Evolutionary conservation across 2,113 vertebrate genomes (phyloP), one percentile per base, ranked within the genome.

Genomic region (Sorex araneus): DNA sequence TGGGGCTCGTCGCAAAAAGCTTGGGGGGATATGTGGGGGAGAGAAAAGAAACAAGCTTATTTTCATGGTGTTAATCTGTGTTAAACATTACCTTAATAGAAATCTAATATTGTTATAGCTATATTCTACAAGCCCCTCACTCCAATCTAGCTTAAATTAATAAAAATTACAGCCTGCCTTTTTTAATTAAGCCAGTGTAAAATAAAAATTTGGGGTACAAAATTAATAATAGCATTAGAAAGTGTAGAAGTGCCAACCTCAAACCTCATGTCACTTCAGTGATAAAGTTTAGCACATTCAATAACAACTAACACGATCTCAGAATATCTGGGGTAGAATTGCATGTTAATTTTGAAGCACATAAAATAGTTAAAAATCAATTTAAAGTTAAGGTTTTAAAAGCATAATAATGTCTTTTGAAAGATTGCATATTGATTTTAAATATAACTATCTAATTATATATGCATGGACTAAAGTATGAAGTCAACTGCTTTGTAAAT

Each of bases 291-390:
- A 91, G 91, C 95, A 97, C 96, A 50, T 94, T 97, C 94, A 28
- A 28, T 76, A 93, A 73, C 94, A 92, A 81, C 89, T 89, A 81
- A 94, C 97, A 97, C 97, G 96, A 96, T 96, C 97, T 98, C 47
- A 86, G 94, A 97, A 90, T 97, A 96, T 95, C 95, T 97, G 91
- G 94, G 96, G 96, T 83, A 95, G 97, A 97, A 97, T 97, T 98
- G 97, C 96, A 97, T 98, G 98, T 98, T 98, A 98, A 98, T 98
- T 97, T 98, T 97, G 97, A 98, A 97, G 97, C 97, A 98, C 97
- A 98, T 98, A 98, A 98, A 98, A 98, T 97, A 98, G 97, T 98
- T 98, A 97, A 98, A 98, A 98, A 98, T 98, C 98, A 98, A 98
- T 98, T 98, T 97, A 97, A 98, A 98, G 97, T 98, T 98, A 98